Evolutionary conservation across 2,113 vertebrate genomes (phyloP).

Genomic region (Oncorhynchus nerka): DNA sequence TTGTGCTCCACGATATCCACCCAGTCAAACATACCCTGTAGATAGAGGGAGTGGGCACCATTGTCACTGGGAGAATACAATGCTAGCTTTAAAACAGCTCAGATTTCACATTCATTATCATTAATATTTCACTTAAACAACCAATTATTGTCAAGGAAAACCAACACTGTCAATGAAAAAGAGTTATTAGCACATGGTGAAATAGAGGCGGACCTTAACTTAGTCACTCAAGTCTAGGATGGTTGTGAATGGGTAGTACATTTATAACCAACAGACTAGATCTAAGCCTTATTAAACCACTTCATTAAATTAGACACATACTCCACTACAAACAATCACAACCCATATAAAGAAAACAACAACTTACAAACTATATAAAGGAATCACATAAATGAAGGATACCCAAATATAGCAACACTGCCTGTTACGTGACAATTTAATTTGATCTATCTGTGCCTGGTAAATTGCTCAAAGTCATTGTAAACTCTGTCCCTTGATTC

Average conservation of each 20-base stretch:
- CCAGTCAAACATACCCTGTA: constrained; percentile 96
- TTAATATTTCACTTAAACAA: constrained; percentile 15
- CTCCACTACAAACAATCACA: no score
- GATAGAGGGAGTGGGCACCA: constrained; percentile 15
- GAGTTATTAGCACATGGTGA: background rate
- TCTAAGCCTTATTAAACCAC: background rate
- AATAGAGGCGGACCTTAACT: background rate
- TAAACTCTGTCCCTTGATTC: constrained; percentile 1
- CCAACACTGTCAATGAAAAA: constrained; percentile 4
- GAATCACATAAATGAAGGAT: background rate
- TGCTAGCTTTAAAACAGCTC: constrained; percentile 27
- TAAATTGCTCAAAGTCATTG: constrained; percentile 16
- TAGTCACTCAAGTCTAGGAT: background rate
- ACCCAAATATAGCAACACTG: background rate
- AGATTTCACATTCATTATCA: constrained; percentile 35
- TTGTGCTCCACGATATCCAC: constrained; percentile 93
- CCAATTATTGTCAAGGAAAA: background rate
- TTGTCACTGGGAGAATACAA: constrained; percentile 46
- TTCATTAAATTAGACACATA: constrained; percentile 2
- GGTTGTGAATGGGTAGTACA: background rate
- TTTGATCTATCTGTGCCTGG: background rate
- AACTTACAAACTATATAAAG: background rate
- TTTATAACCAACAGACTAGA: constrained; percentile 3
- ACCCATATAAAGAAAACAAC: background rate
- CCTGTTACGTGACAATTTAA: background rate